Base-by-base conservation (phyloP, 2,797 vertebrate species). In the Pangasius larnaudii region DNA sequence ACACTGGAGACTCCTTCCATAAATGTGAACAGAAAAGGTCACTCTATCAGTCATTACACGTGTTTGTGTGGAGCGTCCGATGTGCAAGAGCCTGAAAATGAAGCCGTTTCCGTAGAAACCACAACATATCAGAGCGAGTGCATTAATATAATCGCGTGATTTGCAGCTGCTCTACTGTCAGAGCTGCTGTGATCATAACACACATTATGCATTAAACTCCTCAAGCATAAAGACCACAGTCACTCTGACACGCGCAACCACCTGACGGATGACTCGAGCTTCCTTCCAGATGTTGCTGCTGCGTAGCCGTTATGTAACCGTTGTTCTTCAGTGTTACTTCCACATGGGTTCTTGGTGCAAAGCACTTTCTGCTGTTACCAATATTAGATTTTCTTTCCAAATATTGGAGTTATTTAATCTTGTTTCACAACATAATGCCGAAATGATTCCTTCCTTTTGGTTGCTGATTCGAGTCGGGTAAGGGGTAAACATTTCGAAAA, bases 191-290 rank as follows among this genome's bases (percentile, higher is more conserved):
- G 0, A 24, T 36, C 36, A 16, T 11, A 22, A 49, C 5, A 27
- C 67, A 30, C 7, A 59, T 59, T 22, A 58, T 1, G 0, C 22
- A 9, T 27, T 24, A 24, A 27, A 11, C 61, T n/a, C 3, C 61
- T 65, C 33, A 18, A 18, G 65, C 14, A 0, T 33, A 16, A 33
- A 33, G 67, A 0, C 36, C 19, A 46, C 71, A 46, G 67, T 9
- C 18, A 27, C 11, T 1, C 13, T 27, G 10, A 74, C n/a, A 1
- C 27, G 18, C 49, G 7, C 14, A 5, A 78, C n/a, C 49, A 79
- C 36, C 56, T 42, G 22, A 61, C 56, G 42, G 56, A 81, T 81
- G 79, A 42, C 79, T n/a, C n/a, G n/a, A n/a, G n/a, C n/a, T 59
- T 80, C 30, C n/a, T 58, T 79, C 56, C 78, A 1, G 24, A 59